Base-by-base conservation (phyloP, 1,140 invertebrate genomes). In the Dendroctonus valens region DNA sequence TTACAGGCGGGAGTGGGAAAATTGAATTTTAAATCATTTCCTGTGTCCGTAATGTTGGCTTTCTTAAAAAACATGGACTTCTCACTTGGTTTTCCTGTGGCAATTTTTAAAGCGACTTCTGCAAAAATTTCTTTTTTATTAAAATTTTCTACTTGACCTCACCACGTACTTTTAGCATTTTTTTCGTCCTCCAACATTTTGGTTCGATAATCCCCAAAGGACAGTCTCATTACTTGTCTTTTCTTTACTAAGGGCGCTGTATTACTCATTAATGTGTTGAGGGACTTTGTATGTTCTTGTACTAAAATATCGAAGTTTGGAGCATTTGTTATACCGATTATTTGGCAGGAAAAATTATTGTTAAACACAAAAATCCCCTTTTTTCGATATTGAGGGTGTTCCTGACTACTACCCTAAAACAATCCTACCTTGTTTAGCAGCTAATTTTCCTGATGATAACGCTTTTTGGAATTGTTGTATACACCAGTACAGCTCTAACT, bases 101-200 rank as follows among this genome's bases (percentile, higher is more conserved):
- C 49, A 14, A 62, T 41, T 74, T 79, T 68, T 82, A 86, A 73
- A 81, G 83, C 4, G 81, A 78, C 60, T 61, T 57, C 6, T 59
- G 58, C 50, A 62, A 62, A 64, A 66, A 55, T 40, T 39, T 11
- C 9, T 46, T 11, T 46, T 11, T 11, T 46, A 2, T 46, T 14
- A 12, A n/a, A n/a, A 46, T 46, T 9, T 46, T 14, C 38, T 39
- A 39, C 26, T 26, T 26, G 26, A 26, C 44, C 53, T 62, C 60
- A 39, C 12, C 70, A 66, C 0, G 65, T 74, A 77, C 78, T 74
- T 77, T 83, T 82, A 7, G 73, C 73, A 78, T 88, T 89, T 65
- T 87, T 88, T 68, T 89, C 86, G 71, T 91, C 88, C 0, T 83
- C 81, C n/a, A 81, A 80, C 89, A 91, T 91, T 78, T 89, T 89